Percentiles rank a stretch among this genome's conserved stretches.
These are phyloP conservation scores for Sinohyriopsis cumingii DNA, from an alignment of 2,888 invertebrate genomes.

Conservation along the genomic window DNA sequence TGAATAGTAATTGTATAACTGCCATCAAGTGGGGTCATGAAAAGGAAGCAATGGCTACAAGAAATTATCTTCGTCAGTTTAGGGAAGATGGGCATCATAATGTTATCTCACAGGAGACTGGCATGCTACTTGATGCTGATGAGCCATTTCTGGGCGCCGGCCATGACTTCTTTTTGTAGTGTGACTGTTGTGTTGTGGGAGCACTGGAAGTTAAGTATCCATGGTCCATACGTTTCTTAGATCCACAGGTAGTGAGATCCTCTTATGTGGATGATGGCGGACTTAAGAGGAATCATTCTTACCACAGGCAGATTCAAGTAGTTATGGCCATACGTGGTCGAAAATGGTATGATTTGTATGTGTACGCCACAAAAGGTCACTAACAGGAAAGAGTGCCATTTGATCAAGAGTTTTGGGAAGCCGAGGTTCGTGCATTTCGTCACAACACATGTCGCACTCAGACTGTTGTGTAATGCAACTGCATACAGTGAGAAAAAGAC, in stretches of 20 bases:
- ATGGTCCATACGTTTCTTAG: no score
- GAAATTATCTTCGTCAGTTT: no score
- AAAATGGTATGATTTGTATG: slow-evolving; percentile 17
- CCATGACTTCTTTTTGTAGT: slow-evolving; percentile 5
- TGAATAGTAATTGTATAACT: no score
- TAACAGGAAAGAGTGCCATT: slow-evolving; percentile 1
- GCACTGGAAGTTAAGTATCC: slow-evolving; percentile 2
- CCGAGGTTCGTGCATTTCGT: slow-evolving; percentile 1
- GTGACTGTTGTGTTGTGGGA: slow-evolving; percentile 10
- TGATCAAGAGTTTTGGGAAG: slow-evolving; percentile 5
- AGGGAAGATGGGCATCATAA: no score
- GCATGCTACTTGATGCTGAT: neutral
- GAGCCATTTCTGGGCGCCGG: slow-evolving; percentile 6
- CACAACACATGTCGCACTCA: neutral
- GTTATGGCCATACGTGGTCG: slow-evolving; percentile 14
- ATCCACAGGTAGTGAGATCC: no score
- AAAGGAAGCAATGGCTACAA: no score
- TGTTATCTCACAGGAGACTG: neutral
- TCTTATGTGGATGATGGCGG: no score
- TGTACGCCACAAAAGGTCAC: slow-evolving; percentile 6
- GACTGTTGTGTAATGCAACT: neutral
- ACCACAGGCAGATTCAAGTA: slow-evolving; percentile 12
- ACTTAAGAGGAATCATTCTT: neutral
- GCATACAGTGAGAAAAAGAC: no score
- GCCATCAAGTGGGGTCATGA: no score